Conservation (phyloP, 2,888 invertebrate genomes). For the Plagiodera versicolora region DNA sequence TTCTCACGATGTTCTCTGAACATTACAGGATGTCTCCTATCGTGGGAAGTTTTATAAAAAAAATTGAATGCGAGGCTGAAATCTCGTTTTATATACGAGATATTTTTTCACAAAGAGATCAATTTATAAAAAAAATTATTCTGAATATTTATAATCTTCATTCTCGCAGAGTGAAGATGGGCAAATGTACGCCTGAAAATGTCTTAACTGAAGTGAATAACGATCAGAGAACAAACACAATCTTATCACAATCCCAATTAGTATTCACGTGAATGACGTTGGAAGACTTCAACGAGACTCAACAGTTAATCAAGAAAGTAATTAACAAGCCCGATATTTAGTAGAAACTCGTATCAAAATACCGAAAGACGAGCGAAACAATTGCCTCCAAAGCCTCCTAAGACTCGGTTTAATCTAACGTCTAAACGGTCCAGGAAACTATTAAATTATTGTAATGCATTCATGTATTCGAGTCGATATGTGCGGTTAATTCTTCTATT, state of each 20-base stretch:
- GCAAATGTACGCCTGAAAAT: no score
- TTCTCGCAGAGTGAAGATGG: no score
- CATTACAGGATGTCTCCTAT: no score
- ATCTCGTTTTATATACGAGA: no score
- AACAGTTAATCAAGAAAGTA: background rate
- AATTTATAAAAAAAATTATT: no score
- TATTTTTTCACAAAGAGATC: no score
- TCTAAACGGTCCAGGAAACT: background rate
- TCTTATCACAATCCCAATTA: background rate
- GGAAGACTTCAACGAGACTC: background rate
- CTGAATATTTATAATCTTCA: no score
- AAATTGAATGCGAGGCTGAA: no score
- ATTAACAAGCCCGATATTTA: background rate
- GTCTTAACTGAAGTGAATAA: no score
- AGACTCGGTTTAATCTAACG: background rate
- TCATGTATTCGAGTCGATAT: constrained; percentile 1
- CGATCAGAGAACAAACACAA: no score
- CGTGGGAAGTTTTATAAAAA: no score
- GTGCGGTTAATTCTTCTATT: background rate
- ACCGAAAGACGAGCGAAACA: background rate
- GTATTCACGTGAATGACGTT: background rate
- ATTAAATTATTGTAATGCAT: constrained; percentile 1
- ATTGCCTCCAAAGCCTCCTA: background rate
- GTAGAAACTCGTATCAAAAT: background rate
- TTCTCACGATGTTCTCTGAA: no score